These are phyloP conservation scores for Oedothorax gibbosus DNA, from an alignment of 1,140 invertebrate species.

Conservation along the genomic window DNA sequence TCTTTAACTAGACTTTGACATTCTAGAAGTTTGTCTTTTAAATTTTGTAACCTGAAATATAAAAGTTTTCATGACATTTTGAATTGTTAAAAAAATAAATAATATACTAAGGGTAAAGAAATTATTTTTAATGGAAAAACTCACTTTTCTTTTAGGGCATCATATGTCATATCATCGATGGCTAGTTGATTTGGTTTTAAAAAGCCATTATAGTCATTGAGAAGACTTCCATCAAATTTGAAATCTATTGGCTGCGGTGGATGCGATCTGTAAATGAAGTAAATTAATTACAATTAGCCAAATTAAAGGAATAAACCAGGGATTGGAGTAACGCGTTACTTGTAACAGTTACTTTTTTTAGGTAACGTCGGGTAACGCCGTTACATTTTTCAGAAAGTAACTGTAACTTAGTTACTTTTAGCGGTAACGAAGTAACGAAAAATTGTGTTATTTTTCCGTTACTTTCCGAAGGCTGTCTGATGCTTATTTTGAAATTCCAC, in stretches of 20 bases:
- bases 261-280: slow-evolving; percentile 74
- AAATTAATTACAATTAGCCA: slow-evolving; percentile 60
- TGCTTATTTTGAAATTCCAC: too few relatives aligned
- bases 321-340: too few relatives aligned
- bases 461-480: too few relatives aligned
- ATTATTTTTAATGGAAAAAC: slow-evolving; percentile 11
- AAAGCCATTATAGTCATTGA: slow-evolving; percentile 75
- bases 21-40: slow-evolving; percentile 79
- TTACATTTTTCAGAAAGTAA: too few relatives aligned
- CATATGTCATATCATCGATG: slow-evolving; percentile 89
- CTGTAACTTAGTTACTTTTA: too few relatives aligned
- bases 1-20: slow-evolving; percentile 67
- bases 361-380: too few relatives aligned
- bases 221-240: slow-evolving; percentile 84
- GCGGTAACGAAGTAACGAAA: too few relatives aligned
- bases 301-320: not conserved
- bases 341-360: too few relatives aligned
- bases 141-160: slow-evolving; percentile 66
- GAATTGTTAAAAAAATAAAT: not conserved
- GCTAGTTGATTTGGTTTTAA: slow-evolving; percentile 84
- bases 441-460: too few relatives aligned
- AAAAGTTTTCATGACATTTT: not conserved
- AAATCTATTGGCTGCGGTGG: slow-evolving; percentile 80
- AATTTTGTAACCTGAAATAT: slow-evolving; percentile 74
- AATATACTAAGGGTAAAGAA: not conserved